Conservation (phyloP, 2,113 vertebrate genomes). For the Clupea harengus region DNA sequence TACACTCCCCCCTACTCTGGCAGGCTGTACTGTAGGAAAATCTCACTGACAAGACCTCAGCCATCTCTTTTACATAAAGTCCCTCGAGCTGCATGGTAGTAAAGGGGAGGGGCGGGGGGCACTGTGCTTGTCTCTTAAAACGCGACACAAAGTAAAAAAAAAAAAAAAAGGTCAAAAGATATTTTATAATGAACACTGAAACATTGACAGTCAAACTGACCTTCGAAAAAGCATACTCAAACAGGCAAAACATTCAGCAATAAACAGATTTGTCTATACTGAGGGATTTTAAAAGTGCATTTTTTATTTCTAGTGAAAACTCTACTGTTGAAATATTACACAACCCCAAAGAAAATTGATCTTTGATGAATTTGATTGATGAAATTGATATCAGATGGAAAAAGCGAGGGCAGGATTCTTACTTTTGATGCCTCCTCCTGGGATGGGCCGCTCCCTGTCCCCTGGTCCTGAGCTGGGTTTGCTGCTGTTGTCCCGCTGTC, state of each 20-base stretch:
- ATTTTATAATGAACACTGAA: not conserved
- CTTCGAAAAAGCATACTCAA: not conserved
- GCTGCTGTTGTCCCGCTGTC: conserved; percentile 86
- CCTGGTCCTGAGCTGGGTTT: conserved; percentile 75
- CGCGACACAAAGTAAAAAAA: not conserved
- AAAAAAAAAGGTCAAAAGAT: not conserved
- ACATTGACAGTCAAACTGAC: not conserved
- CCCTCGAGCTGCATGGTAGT: conserved; percentile 26
- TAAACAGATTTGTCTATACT: not conserved
- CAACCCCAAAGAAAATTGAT: too few species aligned
- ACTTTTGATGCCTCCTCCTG: conserved; percentile 88
- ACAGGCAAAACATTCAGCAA: not conserved
- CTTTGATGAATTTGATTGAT: too few species aligned
- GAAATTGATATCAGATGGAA: not conserved
- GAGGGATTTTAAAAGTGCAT: not conserved
- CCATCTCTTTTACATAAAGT: conserved; percentile 25
- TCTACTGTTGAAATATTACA: too few species aligned
- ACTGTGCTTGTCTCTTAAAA: not conserved
- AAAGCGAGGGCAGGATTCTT: conserved; percentile 18
- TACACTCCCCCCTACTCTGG: conserved; percentile 63
- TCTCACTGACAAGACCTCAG: conserved; percentile 24
- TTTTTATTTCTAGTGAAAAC: not conserved
- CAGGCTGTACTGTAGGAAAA: conserved; percentile 40
- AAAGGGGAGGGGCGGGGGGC: not conserved
- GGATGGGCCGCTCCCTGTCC: conserved; percentile 78